Conservation (phyloP, 2,113 vertebrate species). For the Halichoerus grypus region DNA sequence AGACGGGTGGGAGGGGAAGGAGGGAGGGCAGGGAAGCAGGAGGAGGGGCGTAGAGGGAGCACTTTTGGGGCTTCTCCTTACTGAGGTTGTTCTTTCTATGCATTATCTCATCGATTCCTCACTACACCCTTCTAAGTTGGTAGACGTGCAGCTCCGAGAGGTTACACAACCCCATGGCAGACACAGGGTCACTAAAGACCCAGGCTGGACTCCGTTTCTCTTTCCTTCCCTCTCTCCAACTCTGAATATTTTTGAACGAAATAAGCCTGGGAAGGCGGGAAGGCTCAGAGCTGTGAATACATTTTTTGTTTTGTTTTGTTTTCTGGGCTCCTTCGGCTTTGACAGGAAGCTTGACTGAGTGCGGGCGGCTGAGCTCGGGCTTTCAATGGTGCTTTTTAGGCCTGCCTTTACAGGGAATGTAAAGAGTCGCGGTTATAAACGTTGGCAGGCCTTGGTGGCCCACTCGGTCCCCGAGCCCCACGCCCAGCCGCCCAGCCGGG, state of each 20-base stretch:
- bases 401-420: conserved; percentile 68
- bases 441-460: neutral
- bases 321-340: conserved; percentile 71
- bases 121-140: neutral
- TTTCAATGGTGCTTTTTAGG: conserved; percentile 78
- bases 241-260: conserved; percentile 73
- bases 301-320: conserved; percentile 7
- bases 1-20: neutral
- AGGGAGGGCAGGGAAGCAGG: neutral
- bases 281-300: conserved; percentile 68
- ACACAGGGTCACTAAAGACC: neutral
- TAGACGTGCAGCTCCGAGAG: neutral
- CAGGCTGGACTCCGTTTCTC: conserved; percentile 29
- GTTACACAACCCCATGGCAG: neutral
- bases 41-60: too few species aligned
- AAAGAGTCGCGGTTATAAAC: conserved; percentile 65
- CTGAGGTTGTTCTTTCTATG: neutral
- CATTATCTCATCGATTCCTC: neutral
- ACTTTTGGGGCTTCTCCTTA: neutral
- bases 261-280: conserved; percentile 72
- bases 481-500: neutral
- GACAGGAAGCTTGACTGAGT: conserved; percentile 80
- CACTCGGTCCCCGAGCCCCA: conserved; percentile 21
- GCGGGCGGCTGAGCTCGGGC: conserved; percentile 20
- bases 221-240: conserved; percentile 47